phyloP scores from a whole-genome alignment of 2,888 invertebrate species.

The Diplolepis rosae region DNA sequence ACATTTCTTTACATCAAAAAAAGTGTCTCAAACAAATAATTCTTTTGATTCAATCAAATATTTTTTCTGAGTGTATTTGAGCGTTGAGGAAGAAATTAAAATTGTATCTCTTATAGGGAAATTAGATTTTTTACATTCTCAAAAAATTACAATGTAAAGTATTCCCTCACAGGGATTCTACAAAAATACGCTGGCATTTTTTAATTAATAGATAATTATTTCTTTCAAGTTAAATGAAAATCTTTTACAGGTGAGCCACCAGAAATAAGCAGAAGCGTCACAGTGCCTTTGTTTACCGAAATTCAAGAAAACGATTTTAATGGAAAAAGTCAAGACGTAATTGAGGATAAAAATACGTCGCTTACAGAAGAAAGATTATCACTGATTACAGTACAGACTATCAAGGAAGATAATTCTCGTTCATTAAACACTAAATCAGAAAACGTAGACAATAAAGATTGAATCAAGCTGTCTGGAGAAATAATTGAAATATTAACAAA shows the following conservation, averaged over 20 bases:
- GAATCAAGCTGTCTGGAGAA: neutral
- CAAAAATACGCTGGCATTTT: no score
- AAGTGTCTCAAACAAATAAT: no score
- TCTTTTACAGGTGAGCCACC: conserved; percentile 28
- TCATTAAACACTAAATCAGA: neutral
- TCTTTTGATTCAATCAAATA: no score
- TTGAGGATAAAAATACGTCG: neutral
- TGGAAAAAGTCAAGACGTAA: neutral
- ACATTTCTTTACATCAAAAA: no score
- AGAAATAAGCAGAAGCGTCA: conserved; percentile 48
- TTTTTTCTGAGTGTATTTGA: no score
- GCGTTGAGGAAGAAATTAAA: no score
- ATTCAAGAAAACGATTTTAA: conserved; percentile 21
- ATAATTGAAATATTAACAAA: neutral
- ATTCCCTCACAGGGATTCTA: no score
- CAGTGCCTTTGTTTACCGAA: conserved; percentile 44
- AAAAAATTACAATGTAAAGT: no score
- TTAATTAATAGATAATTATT: no score
- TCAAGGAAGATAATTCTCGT: neutral
- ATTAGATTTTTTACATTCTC: no score
- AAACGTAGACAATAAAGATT: neutral
- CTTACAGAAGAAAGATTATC: conserved; percentile 7
- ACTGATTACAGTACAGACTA: conserved; percentile 2
- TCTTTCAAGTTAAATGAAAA: neutral
- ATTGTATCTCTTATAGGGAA: no score